Evolutionary conservation across 2,888 invertebrate genomes (phyloP).

Genomic region (Metallyticus violacea): DNA sequence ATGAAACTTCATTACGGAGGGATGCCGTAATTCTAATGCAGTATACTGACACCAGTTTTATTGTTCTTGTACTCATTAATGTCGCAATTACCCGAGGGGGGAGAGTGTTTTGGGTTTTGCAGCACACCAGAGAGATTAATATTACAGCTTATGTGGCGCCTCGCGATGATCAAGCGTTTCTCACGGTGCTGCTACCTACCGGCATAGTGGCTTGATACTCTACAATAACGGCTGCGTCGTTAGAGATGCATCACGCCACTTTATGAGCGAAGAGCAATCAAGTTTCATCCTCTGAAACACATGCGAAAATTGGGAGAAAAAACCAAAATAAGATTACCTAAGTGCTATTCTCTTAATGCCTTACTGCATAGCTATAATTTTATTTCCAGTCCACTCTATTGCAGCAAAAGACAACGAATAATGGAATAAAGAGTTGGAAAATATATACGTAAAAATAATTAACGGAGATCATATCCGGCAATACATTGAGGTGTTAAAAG

Average conservation of each 20-base stretch:
- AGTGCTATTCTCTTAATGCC: no score
- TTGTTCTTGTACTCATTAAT: slow-evolving; percentile 3
- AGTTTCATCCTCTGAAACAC: background rate
- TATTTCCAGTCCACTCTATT: no score
- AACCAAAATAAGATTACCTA: background rate
- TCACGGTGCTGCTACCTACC: background rate
- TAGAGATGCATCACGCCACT: no score
- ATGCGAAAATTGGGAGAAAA: background rate
- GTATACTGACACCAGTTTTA: background rate
- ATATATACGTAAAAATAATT: no score
- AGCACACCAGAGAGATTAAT: background rate
- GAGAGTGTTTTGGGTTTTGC: background rate
- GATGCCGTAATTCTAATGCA: background rate
- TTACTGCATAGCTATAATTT: no score
- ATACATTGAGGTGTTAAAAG: no score
- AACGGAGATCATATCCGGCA: no score
- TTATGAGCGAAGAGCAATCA: background rate
- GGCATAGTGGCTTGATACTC: background rate
- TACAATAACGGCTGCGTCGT: no score
- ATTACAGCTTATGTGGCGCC: background rate
- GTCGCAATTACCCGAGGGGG: background rate
- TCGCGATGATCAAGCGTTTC: slow-evolving; percentile 3
- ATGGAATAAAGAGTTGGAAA: no score
- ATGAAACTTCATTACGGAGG: background rate
- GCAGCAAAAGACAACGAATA: no score